phyloP scores from a whole-genome alignment of 2,113 vertebrate species.

The Grallaria varia region DNA sequence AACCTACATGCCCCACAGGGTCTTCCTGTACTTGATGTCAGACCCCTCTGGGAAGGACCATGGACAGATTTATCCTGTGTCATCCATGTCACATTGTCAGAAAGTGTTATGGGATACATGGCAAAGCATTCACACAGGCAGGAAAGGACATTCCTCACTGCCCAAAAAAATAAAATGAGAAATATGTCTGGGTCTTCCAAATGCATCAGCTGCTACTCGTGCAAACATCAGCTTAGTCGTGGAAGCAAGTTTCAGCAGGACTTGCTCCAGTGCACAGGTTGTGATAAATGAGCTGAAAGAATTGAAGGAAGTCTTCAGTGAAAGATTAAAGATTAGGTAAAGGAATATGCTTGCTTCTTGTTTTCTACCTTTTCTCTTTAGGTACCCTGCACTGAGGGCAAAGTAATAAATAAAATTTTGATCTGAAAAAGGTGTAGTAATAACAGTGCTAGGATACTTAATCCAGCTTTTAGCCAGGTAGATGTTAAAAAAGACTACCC shows the following conservation, averaged over 20 bases:
- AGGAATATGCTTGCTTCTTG: not conserved
- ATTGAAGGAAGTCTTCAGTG: not conserved
- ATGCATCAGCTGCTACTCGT: not conserved
- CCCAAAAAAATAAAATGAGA: not conserved
- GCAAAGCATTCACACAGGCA: not conserved
- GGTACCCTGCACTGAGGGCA: fast-evolving
- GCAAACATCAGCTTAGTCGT: not conserved
- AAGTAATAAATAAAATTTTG: not conserved
- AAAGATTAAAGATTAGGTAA: not conserved
- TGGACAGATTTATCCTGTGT: not conserved
- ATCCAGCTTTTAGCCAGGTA: not conserved
- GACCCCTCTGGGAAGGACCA: not conserved
- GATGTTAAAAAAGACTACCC: not conserved
- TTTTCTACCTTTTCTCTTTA: not conserved
- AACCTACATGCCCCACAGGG: not conserved
- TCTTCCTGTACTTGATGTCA: not conserved
- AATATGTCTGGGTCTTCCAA: not conserved
- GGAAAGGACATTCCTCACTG: not conserved
- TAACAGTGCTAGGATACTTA: not conserved
- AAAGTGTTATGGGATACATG: not conserved
- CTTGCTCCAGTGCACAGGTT: not conserved
- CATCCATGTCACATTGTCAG: constrained; percentile 2
- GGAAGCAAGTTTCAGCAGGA: not conserved
- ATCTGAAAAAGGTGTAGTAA: not conserved
- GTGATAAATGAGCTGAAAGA: not conserved